Percentiles rank a stretch among this genome's conserved stretches.
Evolutionary conservation across 2,888 invertebrate genomes (phyloP).

Genomic region (Cremastinae sp.): DNA sequence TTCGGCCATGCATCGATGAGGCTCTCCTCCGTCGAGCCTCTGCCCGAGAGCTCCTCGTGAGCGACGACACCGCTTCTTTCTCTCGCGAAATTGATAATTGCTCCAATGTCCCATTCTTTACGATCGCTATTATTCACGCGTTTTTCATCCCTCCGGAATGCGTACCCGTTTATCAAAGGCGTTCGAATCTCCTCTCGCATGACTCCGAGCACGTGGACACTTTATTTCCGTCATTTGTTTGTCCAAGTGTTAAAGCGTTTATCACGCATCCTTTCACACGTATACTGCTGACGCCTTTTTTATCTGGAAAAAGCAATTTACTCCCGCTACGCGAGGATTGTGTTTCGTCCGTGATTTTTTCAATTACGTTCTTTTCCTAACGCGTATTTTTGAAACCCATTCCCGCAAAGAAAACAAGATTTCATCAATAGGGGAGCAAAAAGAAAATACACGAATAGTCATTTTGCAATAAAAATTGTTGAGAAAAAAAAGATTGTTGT

Average conservation of each 20-base stretch:
- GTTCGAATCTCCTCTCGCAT: constrained; percentile 18
- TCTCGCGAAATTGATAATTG: constrained; percentile 71
- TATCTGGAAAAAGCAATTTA: background rate
- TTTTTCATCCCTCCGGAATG: constrained; percentile 35
- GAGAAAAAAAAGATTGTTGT: too few species aligned
- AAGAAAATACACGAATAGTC: too few species aligned
- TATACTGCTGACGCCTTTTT: constrained; percentile 2
- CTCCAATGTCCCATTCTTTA: constrained; percentile 75
- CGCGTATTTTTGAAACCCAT: background rate
- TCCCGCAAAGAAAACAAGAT: background rate
- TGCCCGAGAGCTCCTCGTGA: constrained; percentile 22
- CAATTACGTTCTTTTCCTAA: background rate
- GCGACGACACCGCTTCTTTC: background rate
- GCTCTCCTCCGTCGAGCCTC: constrained; percentile 12
- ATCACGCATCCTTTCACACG: constrained; percentile 21
- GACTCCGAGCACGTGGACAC: constrained; percentile 34
- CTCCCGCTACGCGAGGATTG: too few species aligned
- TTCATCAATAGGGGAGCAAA: too few species aligned
- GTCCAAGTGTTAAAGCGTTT: constrained; percentile 32
- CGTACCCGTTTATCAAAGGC: constrained; percentile 8
- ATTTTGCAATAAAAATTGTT: too few species aligned
- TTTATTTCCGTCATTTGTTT: constrained; percentile 36
- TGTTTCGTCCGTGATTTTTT: too few species aligned
- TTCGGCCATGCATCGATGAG: background rate
- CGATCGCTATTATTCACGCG: constrained; percentile 71